phyloP scores from a whole-genome alignment of 2,113 vertebrate genomes.

The Lathamus discolor region DNA sequence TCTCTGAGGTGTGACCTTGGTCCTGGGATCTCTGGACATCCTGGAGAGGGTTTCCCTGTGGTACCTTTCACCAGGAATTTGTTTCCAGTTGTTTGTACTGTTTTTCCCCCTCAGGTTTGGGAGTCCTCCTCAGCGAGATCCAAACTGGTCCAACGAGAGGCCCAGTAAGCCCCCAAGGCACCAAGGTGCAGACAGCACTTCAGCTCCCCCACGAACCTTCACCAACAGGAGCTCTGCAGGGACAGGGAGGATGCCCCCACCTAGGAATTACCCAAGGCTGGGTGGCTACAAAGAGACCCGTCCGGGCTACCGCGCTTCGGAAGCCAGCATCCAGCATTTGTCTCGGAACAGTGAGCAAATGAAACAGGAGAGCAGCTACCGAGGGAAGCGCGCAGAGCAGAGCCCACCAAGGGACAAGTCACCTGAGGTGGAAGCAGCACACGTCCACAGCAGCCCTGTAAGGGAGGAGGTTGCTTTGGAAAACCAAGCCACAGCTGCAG shows the following conservation, averaged over 20 bases:
- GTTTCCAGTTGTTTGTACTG: neutral
- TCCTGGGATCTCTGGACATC: neutral
- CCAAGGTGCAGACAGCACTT: slow-evolving; percentile 62
- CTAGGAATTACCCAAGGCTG: slow-evolving; percentile 69
- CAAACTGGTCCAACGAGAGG: slow-evolving; percentile 75
- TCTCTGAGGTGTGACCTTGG: accelerated
- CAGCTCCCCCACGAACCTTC: slow-evolving; percentile 65
- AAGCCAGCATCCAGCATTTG: slow-evolving; percentile 21
- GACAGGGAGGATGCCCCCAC: slow-evolving; percentile 63
- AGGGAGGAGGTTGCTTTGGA: slow-evolving; percentile 73
- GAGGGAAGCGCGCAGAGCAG: slow-evolving; percentile 66
- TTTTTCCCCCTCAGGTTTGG: slow-evolving; percentile 66
- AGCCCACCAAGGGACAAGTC: slow-evolving; percentile 58
- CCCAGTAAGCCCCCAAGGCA: slow-evolving; percentile 72
- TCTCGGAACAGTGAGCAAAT: slow-evolving; percentile 60
- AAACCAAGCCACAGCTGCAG: slow-evolving; percentile 30
- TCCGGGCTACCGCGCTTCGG: slow-evolving; percentile 57
- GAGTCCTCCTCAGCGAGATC: slow-evolving; percentile 79
- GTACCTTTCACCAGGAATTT: neutral
- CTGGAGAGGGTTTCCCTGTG: accelerated
- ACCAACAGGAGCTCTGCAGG: slow-evolving; percentile 69
- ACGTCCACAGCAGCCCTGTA: slow-evolving; percentile 43
- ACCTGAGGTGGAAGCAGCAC: slow-evolving; percentile 52
- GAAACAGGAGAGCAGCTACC: slow-evolving; percentile 65
- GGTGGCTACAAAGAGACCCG: slow-evolving; percentile 78